Base-by-base conservation (phyloP, 2,797 vertebrate genomes). In the Denticeps clupeoides region DNA sequence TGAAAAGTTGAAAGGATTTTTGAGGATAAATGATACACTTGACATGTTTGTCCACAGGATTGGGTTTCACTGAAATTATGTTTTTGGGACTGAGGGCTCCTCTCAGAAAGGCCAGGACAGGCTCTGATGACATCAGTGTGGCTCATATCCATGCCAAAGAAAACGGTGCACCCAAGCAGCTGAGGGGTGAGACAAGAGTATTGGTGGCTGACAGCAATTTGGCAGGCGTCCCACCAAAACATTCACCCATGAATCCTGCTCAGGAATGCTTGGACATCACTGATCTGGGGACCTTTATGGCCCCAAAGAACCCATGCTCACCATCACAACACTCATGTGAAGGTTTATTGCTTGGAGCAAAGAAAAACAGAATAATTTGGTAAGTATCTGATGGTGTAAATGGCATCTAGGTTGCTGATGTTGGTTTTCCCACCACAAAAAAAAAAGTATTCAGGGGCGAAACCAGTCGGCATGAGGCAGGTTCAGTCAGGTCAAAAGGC, bases 151-250 rank as follows among this genome's bases (percentile, higher is more conserved):
- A 59, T 56, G 69, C 60, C 53, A 72, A 78, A 70, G 50, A 56
- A 78, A 79, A 75, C 35, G 49, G 42, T 27, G 11, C 43, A 40
- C 49, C 53, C 66, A 18, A 56, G 56, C 55, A 58, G 51, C 59
- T 51, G 59, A 65, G 48, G 50, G 62, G 50, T 67, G 40, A 67
- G 60, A 69, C 56, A 58, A 41, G 62, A 51, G 54, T 67, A 66
- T 64, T 67, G 59, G 38, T 27, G 61, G 56, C 44, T 31, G 53
- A 72, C 67, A 68, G 62, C 18, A 24, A 51, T 65, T 67, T 82
- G 78, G 80, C 78, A 37, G 22, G 15, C 7, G 11, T 70, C 78
- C 77, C 32, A 27, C 43, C 52, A 74, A 70, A 79, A 74, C 71
- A 67, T 61, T 60, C 58, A 67, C 53, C 67, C 60, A 46, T 47